Base-by-base conservation (phyloP, 2,797 vertebrate genomes). In the Clarias pachynema region DNA sequence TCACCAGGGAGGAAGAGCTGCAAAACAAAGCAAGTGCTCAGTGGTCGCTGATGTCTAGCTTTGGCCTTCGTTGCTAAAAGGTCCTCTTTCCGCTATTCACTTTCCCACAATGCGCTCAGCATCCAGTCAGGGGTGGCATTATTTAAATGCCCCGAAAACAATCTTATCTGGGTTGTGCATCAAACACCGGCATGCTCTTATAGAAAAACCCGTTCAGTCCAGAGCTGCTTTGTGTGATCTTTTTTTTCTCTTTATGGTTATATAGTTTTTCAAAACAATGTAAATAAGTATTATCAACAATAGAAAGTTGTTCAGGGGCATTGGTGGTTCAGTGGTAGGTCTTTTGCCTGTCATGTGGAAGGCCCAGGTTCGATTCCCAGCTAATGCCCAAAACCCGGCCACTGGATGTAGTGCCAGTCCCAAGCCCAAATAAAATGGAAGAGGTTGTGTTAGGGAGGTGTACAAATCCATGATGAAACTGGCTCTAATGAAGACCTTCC, bases 101-200 rank as follows among this genome's bases (percentile, higher is more conserved):
- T 85, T 89, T 89, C 89, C 86, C 91, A 91, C 88, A 89, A 88
- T 85, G 85, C 83, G 56, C 79, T 37, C 83, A 57, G 78, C 72
- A 70, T 31, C 65, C 69, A 66, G 78, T n/a, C 74, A 81, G 72
- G 53, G 16, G 5, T 69, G 79, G 70, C 15, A 15, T 81, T 87
- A 81, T 84, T 89, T 65, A 87, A 86, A 89, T 66, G 81, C 29
- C 79, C 73, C 34, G 34, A 78, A 69, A 82, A 87, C 89, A 87
- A 88, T 74, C 82, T 73, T 88, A 91, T 91, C 89, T 70, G 59
- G 31, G 34, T 88, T 85, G 15, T 81, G 69, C 88, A 90, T 88
- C 84, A 40, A 18, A 20, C 62, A 62, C 62, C 24, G 72, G 24
- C 9, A 34, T 40, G 62, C 79, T 77, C 34, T 69, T 37, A 31